Percentiles rank a stretch among this genome's conserved stretches.
Conservation (phyloP, 2,888 invertebrate species). For the Schrankia costaestrigalis region DNA sequence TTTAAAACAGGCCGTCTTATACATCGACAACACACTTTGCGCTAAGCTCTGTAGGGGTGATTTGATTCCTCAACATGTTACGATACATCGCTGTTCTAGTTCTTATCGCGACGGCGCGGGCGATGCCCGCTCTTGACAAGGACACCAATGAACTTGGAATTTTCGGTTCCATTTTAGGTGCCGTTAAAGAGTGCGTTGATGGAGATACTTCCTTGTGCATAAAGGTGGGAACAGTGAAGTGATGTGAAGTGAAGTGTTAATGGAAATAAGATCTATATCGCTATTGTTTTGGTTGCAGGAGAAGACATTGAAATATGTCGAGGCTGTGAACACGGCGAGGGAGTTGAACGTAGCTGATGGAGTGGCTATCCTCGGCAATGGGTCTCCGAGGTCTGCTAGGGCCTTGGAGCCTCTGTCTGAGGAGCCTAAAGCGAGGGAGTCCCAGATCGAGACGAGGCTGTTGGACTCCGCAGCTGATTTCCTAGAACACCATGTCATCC, state of each 20-base stretch:
- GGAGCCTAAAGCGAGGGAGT: constrained; percentile 86
- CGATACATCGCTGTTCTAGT: constrained; percentile 72
- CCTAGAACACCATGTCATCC: constrained; percentile 89
- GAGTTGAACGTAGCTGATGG: constrained; percentile 82
- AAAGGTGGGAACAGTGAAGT: constrained; percentile 78
- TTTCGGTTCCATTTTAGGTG: constrained; percentile 78
- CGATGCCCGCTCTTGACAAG: constrained; percentile 76
- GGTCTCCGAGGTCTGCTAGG: constrained; percentile 81
- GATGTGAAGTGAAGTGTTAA: constrained; percentile 43
- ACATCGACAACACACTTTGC: constrained; percentile 68
- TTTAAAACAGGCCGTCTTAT: constrained; percentile 72
- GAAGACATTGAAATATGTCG: constrained; percentile 86
- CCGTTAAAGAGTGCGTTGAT: constrained; percentile 86
- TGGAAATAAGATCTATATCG: constrained; percentile 43
- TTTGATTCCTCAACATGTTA: constrained; percentile 66
- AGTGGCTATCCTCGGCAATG: constrained; percentile 74
- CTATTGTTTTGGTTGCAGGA: constrained; percentile 84
- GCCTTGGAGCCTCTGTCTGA: constrained; percentile 84
- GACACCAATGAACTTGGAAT: constrained; percentile 72
- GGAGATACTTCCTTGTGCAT: constrained; percentile 85
- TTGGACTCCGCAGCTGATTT: constrained; percentile 88
- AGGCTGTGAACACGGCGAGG: constrained; percentile 74
- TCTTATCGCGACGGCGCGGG: constrained; percentile 69
- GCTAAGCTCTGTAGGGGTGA: constrained; percentile 69
- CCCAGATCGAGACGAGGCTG: constrained; percentile 86